Evolutionary conservation across 1,140 invertebrate species (phyloP).

Genomic region (Tribolium madens): DNA sequence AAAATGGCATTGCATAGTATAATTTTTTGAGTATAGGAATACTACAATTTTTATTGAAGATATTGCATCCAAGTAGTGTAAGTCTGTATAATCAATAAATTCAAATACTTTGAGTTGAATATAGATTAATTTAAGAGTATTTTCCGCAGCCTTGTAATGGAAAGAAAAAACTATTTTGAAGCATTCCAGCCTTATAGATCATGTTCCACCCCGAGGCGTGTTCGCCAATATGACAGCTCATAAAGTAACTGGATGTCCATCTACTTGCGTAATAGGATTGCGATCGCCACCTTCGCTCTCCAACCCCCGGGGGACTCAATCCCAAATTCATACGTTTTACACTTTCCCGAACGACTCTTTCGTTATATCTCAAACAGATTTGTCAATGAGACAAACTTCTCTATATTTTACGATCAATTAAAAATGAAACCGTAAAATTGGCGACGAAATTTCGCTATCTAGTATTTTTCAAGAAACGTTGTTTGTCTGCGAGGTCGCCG

Average conservation of each 20-base stretch:
- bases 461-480: constrained; percentile 24
- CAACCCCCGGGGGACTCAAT: constrained; percentile 4
- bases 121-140: background rate
- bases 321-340: constrained; percentile 11
- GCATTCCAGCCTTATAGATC: constrained; percentile 15
- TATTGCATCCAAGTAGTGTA: too few relatives aligned
- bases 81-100: too few relatives aligned
- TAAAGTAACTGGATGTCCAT: constrained; percentile 65
- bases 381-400: background rate
- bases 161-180: background rate
- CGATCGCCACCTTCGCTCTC: constrained; percentile 62
- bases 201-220: constrained; percentile 52
- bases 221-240: constrained; percentile 64
- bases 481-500: constrained; percentile 10
- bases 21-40: too few relatives aligned
- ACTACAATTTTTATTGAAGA: too few relatives aligned
- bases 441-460: constrained; percentile 6
- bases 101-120: too few relatives aligned
- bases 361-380: constrained; percentile 7
- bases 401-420: constrained; percentile 17
- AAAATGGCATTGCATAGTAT: too few relatives aligned
- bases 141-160: background rate
- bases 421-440: constrained; percentile 37
- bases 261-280: constrained; percentile 63
- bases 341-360: background rate